A percentile compares a stretch with the other conserved stretches of the same genome.
phyloP scores from a whole-genome alignment of 1,140 invertebrate genomes.

The Glossosoma conforme region DNA sequence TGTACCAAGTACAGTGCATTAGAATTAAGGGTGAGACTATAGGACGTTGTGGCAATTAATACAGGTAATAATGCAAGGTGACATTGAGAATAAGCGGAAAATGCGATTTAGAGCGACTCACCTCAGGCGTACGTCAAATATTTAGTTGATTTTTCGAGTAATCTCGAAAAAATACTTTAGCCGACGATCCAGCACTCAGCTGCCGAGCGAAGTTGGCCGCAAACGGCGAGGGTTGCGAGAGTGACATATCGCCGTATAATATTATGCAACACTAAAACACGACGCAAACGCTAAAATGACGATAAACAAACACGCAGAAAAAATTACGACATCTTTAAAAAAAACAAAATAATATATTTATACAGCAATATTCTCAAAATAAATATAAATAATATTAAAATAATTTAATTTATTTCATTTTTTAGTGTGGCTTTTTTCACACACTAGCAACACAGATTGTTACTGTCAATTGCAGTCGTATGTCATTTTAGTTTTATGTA shows the following conservation, averaged over 20 bases:
- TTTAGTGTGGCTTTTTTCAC: slow-evolving; percentile 9
- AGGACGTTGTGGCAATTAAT: background rate
- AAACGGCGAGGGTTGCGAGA: slow-evolving; percentile 12
- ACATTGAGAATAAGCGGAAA: slow-evolving; percentile 4
- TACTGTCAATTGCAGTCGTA: slow-evolving; percentile 2
- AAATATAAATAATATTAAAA: background rate
- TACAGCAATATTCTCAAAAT: background rate
- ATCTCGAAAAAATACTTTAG: slow-evolving; percentile 24
- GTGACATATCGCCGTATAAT: no score
- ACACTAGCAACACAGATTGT: slow-evolving; percentile 10
- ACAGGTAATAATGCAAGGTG: background rate
- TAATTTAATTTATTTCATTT: slow-evolving; percentile 1
- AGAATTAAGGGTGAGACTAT: slow-evolving; percentile 16
- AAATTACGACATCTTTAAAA: background rate
- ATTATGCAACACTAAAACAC: background rate
- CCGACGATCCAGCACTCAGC: slow-evolving; percentile 17
- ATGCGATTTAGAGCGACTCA: slow-evolving; percentile 12
- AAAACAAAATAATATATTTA: background rate
- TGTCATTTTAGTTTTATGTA: slow-evolving; percentile 15
- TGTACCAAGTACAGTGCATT: no score
- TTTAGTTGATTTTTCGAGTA: slow-evolving; percentile 24
- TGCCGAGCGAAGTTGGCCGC: slow-evolving; percentile 20
- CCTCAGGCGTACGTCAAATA: slow-evolving; percentile 10
- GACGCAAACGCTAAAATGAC: no score
- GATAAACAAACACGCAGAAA: background rate